Evolutionary conservation across 2,888 invertebrate genomes (phyloP), one percentile per base, ranked within the genome.

Genomic region (Dasysyrphus tricinctus): DNA sequence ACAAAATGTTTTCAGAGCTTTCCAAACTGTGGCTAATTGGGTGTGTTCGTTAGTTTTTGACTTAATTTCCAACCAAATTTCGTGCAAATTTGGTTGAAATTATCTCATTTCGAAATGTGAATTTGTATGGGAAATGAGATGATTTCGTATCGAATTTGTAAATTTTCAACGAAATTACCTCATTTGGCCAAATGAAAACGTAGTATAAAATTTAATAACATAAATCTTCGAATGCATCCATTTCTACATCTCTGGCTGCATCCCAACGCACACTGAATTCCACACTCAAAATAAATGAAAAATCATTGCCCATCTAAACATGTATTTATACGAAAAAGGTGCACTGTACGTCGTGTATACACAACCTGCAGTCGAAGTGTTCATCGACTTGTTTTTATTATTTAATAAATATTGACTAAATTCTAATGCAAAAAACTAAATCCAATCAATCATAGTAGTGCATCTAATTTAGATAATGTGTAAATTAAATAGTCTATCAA

Each of bases 301-400:
- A 19, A 11, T 49, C 11, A n/a, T 29, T 11, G 74, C 80, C 73
- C 80, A 85, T 85, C 80, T 85, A 74, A 32, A 51, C 0, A 11
- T 11, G 6, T 39, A 5, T 73, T 73, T 9, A 51, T 29, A 19
- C n/a, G 70, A 57, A 16, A 32, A 5, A 63, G 24, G 70, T 78
- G 77, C 81, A 81, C 73, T 81, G 86, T 81, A 75, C 81, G 78
- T 86, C 86, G 78, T 81, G 86, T 86, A 56, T 86, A 86, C 85
- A 86, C 86, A 86, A 59, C 74, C 73, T 86, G 65, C 86, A 81
- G 81, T 81, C 81, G 70, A 65, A 78, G 75, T 78, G 74, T 81
- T 81, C 80, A 70, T 77, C 54, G 70, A 70, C 72, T 86, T 76
- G 69, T 49, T 86, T 86, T 78, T 72, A 54, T 80, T 80, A 80